A percentile compares a stretch with the other conserved stretches of the same genome.
Conservation (phyloP, 1,140 invertebrate species). For the Melitaea cinxia region DNA sequence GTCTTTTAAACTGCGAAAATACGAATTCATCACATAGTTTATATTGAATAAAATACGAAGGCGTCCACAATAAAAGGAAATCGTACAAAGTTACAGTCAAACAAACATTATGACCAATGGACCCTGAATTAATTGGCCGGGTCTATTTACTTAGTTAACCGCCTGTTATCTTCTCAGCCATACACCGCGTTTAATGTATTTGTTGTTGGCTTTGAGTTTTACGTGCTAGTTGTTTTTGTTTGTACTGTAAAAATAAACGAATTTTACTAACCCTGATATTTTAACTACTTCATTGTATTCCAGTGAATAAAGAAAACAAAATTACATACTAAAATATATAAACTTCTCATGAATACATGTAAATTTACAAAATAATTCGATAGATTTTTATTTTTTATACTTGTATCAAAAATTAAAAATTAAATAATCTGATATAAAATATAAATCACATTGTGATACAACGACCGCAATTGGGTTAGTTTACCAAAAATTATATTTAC, state of each 20-base stretch:
- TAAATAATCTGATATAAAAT: background rate
- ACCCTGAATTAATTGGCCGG: conserved; percentile 74
- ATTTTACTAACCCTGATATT: conserved; percentile 4
- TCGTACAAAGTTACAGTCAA: conserved; percentile 62
- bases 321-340: background rate
- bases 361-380: too few species aligned
- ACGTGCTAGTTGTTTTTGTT: conserved; percentile 38
- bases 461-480: conserved; percentile 64
- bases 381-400: too few species aligned
- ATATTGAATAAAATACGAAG: too few species aligned
- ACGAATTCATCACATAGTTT: too few species aligned
- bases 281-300: conserved; percentile 12
- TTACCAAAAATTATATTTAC: conserved; percentile 69
- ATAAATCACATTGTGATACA: background rate
- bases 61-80: conserved; percentile 14
- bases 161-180: conserved; percentile 73
- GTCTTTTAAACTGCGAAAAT: too few species aligned
- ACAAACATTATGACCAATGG: conserved; percentile 78
- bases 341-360: too few species aligned
- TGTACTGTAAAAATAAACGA: conserved; percentile 31
- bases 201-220: conserved; percentile 47
- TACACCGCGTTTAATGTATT: conserved; percentile 63
- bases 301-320: background rate
- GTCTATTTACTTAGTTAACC: conserved; percentile 75
- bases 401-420: background rate